Evolutionary conservation across 2,888 invertebrate genomes (phyloP).

Genomic region (Pantelozetes paolii): DNA sequence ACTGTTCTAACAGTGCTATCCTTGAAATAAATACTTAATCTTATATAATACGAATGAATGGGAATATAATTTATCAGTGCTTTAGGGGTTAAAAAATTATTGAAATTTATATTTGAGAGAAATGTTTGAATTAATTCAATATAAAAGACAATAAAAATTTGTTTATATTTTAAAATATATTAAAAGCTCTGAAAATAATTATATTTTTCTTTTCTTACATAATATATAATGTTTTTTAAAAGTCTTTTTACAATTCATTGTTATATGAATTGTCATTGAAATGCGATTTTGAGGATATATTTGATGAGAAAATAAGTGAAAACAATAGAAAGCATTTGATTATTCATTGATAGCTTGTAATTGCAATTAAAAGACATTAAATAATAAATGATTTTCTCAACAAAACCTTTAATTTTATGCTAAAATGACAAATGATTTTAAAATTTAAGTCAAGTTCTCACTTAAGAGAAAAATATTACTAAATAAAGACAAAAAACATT

Average conservation of each 20-base stretch:
- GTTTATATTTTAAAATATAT: constrained; percentile 9
- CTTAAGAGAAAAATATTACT: not conserved
- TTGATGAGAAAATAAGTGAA: constrained; percentile 17
- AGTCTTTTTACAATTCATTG: constrained; percentile 19
- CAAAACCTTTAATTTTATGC: not conserved
- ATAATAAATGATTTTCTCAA: not conserved
- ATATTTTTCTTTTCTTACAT: constrained; percentile 12
- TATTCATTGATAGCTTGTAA: constrained; percentile 22
- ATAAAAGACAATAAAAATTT: constrained; percentile 1
- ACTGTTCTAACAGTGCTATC: not conserved
- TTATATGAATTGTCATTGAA: constrained; percentile 23
- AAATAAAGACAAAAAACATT: constrained; percentile 4
- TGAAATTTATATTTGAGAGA: not conserved
- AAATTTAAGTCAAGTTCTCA: constrained; percentile 14
- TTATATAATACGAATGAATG: constrained; percentile 23
- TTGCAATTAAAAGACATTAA: constrained; percentile 11
- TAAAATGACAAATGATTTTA: not conserved
- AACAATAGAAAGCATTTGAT: constrained; percentile 20
- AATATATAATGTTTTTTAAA: constrained; percentile 1
- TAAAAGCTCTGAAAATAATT: constrained; percentile 17
- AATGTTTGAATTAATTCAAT: not conserved
- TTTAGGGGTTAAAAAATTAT: constrained; percentile 5
- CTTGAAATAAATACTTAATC: constrained; percentile 34
- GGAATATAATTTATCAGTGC: constrained; percentile 16
- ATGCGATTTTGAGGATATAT: constrained; percentile 1